These are phyloP conservation scores for Centropristis striata DNA, from an alignment of 2,113 vertebrate species.

Conservation along the genomic window DNA sequence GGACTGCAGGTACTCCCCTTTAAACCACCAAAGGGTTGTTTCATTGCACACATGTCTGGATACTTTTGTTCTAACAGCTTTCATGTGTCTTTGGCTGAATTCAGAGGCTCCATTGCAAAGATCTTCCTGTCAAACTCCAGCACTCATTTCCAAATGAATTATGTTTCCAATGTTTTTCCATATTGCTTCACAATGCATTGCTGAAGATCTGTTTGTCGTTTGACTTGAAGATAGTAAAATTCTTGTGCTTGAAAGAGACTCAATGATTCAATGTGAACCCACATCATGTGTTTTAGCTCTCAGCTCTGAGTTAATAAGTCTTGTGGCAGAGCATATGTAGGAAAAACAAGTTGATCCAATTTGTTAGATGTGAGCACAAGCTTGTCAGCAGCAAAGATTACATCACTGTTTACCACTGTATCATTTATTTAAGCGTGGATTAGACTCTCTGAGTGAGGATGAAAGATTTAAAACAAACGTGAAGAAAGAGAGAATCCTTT, in stretches of 20 bases:
- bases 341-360: neutral
- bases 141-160: neutral
- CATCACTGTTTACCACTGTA: neutral
- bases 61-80: neutral
- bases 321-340: neutral
- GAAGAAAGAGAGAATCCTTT: constrained; percentile 81
- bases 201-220: neutral
- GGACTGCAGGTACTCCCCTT: neutral
- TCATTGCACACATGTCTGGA: neutral
- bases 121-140: neutral
- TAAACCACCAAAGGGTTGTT: neutral
- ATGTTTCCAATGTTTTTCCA: neutral
- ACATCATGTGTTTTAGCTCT: neutral
- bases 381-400: neutral
- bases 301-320: neutral
- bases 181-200: neutral
- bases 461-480: constrained; percentile 18
- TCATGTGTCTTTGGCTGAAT: neutral
- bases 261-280: no score
- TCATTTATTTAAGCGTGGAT: constrained; percentile 18
- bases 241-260: no score
- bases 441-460: constrained; percentile 23
- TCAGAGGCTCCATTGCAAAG: constrained; percentile 1
- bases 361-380: neutral
- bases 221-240: neutral